Percentiles rank a stretch among this genome's conserved stretches.
Evolutionary conservation across 2,888 invertebrate genomes (phyloP).

Genomic region (Ectemnius cavifrons): DNA sequence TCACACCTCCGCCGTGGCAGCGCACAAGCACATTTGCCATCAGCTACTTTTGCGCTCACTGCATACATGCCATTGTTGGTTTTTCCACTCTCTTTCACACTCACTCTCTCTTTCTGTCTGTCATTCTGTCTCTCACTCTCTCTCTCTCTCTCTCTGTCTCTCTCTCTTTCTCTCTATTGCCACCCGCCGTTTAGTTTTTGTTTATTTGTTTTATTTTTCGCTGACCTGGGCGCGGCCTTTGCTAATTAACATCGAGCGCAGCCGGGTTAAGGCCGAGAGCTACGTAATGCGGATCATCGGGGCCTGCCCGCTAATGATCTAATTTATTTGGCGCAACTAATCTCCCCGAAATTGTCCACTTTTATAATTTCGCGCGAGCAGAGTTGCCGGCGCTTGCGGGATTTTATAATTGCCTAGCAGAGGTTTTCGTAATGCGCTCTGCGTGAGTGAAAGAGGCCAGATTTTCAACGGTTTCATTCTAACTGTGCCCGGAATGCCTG

Average conservation of each 20-base stretch:
- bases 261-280: slow-evolving; percentile 2
- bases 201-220: slow-evolving; percentile 7
- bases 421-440: no score
- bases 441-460: no score
- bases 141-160: slow-evolving; percentile 28
- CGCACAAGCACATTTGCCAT: slow-evolving; percentile 42
- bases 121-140: background rate
- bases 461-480: no score
- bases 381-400: no score
- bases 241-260: slow-evolving; percentile 54
- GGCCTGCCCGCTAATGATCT: slow-evolving; percentile 31
- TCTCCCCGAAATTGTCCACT: background rate
- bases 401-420: no score
- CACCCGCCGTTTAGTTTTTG: no score
- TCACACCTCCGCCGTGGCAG: slow-evolving; percentile 52
- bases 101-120: slow-evolving; percentile 8
- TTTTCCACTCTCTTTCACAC: slow-evolving; percentile 2
- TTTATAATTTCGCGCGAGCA: background rate
- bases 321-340: slow-evolving; percentile 1
- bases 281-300: slow-evolving; percentile 41
- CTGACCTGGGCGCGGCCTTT: slow-evolving; percentile 39
- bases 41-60: slow-evolving; percentile 30
- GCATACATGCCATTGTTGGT: background rate
- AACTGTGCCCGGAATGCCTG: no score
- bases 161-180: slow-evolving; percentile 20